Percentiles rank a stretch among this genome's conserved stretches.
phyloP scores from a whole-genome alignment of 2,888 invertebrate species.

The Argyresthia goedartella region DNA sequence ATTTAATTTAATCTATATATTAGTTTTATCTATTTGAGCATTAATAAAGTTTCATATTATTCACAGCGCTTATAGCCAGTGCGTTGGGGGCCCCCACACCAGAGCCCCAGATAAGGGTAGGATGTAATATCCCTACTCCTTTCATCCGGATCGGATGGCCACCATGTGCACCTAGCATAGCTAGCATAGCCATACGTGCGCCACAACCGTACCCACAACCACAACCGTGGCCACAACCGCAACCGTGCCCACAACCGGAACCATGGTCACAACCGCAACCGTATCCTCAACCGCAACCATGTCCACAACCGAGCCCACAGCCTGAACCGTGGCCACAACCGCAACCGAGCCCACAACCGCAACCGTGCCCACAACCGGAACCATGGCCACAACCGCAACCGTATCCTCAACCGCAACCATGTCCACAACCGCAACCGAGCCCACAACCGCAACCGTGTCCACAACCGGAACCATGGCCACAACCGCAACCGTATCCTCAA shows the following conservation, averaged over 20 bases:
- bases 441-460: not conserved
- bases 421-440: slow-evolving; percentile 10
- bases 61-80: slow-evolving; percentile 39
- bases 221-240: slow-evolving; percentile 15
- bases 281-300: slow-evolving; percentile 6
- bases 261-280: slow-evolving; percentile 8
- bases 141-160: not conserved
- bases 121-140: not conserved
- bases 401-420: slow-evolving; percentile 6
- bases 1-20: too few species aligned
- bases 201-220: slow-evolving; percentile 7
- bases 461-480: too few species aligned
- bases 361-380: slow-evolving; percentile 1
- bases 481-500: too few species aligned
- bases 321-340: slow-evolving; percentile 14
- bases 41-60: not conserved
- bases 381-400: slow-evolving; percentile 9
- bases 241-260: slow-evolving; percentile 1
- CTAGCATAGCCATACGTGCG: not conserved
- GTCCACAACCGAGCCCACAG: slow-evolving; percentile 9
- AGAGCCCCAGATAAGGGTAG: slow-evolving; percentile 12
- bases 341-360: slow-evolving; percentile 9
- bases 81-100: slow-evolving; percentile 36
- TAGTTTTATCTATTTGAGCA: too few species aligned
- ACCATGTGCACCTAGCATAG: not conserved